These are phyloP conservation scores for Pristionchus arcanus DNA, from an alignment of 2,888 invertebrate species.

Conservation along the genomic window DNA sequence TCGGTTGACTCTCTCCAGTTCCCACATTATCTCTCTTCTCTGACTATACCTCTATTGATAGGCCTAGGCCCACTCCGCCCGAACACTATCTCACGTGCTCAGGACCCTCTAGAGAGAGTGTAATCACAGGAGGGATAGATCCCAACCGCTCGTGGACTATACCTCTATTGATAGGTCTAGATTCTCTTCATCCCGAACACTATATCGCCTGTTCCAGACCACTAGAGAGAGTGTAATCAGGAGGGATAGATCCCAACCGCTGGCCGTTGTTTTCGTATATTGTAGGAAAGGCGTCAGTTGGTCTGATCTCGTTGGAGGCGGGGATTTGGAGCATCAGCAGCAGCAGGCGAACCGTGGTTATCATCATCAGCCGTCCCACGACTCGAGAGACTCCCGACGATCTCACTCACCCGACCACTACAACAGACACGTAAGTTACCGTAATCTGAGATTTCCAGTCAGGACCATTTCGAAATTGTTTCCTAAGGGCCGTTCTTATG, in stretches of 20 bases:
- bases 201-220: not conserved
- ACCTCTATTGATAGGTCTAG: not conserved
- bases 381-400: not conserved
- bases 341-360: too few relatives aligned
- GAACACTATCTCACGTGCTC: not conserved
- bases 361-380: too few relatives aligned
- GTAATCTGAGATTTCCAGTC: not conserved
- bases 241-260: not conserved
- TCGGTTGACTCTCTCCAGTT: not conserved
- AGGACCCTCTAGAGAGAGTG: not conserved
- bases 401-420: conserved; percentile 32
- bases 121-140: not conserved
- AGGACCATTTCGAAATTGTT: not conserved
- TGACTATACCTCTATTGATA: not conserved
- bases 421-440: conserved; percentile 37
- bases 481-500: not conserved
- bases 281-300: conserved; percentile 73
- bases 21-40: not conserved
- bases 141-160: too few relatives aligned
- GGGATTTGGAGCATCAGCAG: not conserved
- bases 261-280: conserved; percentile 53
- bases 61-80: not conserved
- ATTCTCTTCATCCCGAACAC: not conserved
- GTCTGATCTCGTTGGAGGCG: conserved; percentile 65
- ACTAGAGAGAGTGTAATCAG: not conserved